Evolutionary conservation across 64 coral and sea anemone species (phyloP).

Genomic region (Anthopleura sola): DNA sequence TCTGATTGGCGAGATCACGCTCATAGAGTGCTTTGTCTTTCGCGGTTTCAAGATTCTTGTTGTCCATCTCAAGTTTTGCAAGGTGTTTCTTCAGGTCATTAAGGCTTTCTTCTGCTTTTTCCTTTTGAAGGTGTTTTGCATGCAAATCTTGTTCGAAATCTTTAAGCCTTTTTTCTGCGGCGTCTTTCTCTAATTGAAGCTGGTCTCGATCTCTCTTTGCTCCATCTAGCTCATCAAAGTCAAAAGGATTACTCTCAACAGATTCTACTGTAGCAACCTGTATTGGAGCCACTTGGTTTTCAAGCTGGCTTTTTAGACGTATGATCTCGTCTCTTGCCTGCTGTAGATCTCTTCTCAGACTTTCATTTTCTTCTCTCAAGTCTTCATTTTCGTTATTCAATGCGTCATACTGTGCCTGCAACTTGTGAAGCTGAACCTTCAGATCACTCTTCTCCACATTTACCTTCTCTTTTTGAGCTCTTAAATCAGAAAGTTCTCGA

Average conservation of each 20-base stretch:
- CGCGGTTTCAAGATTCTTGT: slow-evolving; percentile 67
- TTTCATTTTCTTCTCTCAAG: slow-evolving; percentile 61
- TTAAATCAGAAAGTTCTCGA: slow-evolving; percentile 55
- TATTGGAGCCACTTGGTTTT: slow-evolving; percentile 29
- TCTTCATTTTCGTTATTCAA: slow-evolving; percentile 61
- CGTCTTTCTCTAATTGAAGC: slow-evolving; percentile 65
- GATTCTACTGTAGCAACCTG: slow-evolving; percentile 63
- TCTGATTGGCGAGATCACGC: slow-evolving; percentile 65
- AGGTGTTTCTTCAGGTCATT: slow-evolving; percentile 49
- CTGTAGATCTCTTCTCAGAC: slow-evolving; percentile 48
- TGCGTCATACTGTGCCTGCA: slow-evolving; percentile 46
- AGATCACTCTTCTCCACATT: slow-evolving; percentile 75
- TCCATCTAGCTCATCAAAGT: slow-evolving; percentile 71
- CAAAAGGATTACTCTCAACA: slow-evolving; percentile 63
- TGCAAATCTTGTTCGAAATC: slow-evolving; percentile 52
- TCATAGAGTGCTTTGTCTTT: slow-evolving; percentile 68
- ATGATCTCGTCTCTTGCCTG: slow-evolving; percentile 35
- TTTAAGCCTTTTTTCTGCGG: slow-evolving; percentile 46
- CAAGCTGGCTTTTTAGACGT: background rate
- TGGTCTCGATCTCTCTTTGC: slow-evolving; percentile 74
- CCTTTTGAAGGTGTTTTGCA: slow-evolving; percentile 53
- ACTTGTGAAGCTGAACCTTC: slow-evolving; percentile 62
- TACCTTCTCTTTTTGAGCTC: slow-evolving; percentile 63
- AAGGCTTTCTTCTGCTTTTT: slow-evolving; percentile 48
- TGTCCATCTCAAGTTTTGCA: slow-evolving; percentile 63